A percentile compares a stretch with the other conserved stretches of the same genome.
Evolutionary conservation across 2,113 vertebrate genomes (phyloP).

Genomic region (Cheirogaleus medius): DNA sequence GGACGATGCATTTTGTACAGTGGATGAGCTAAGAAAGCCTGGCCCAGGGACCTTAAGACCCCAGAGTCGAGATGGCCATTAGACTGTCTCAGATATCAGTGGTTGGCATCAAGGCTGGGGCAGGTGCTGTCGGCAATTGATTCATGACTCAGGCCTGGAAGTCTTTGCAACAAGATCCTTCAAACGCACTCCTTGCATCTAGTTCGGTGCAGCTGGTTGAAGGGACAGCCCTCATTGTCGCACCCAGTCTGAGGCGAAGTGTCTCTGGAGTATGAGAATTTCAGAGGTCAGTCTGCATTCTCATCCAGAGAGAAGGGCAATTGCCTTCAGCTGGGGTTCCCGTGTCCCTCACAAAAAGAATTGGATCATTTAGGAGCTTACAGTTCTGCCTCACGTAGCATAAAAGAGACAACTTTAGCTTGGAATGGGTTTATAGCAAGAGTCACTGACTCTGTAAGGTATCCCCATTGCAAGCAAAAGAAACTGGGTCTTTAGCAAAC

Average conservation of each 20-base stretch:
- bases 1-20: not conserved
- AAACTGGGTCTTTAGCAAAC: not conserved
- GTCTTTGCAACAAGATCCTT: not conserved
- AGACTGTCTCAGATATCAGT: not conserved
- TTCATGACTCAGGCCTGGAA: not conserved
- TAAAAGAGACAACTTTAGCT: not conserved
- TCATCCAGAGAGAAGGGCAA: not conserved
- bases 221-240: not conserved
- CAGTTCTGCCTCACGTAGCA: not conserved
- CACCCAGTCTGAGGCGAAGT: not conserved
- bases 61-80: not conserved
- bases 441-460: not conserved
- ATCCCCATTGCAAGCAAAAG: not conserved
- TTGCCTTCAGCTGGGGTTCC: not conserved
- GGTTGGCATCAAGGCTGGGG: not conserved
- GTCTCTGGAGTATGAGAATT: not conserved
- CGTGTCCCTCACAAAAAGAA: not conserved
- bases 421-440: not conserved
- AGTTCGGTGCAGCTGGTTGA: not conserved
- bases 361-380: not conserved
- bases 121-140: not conserved
- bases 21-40: not conserved
- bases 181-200: too few species aligned
- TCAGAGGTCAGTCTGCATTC: not conserved
- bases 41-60: not conserved